phyloP scores from a whole-genome alignment of 1,140 invertebrate genomes.

The Drosophila watanabei region DNA sequence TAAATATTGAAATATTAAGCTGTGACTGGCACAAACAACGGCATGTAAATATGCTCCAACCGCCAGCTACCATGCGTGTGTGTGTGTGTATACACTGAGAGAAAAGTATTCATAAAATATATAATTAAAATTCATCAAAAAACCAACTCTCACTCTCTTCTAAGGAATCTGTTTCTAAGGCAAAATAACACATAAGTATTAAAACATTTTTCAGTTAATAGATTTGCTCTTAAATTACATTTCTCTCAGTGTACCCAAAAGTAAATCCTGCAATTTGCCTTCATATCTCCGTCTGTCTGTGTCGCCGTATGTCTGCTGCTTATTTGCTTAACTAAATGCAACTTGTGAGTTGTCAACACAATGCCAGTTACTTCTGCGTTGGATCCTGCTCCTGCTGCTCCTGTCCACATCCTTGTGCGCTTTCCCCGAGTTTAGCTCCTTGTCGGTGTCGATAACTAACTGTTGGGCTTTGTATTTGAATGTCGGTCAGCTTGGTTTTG shows the following conservation, averaged over 20 bases:
- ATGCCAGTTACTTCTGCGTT: slow-evolving; percentile 45
- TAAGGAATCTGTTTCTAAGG: not conserved
- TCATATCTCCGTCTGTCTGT: slow-evolving; percentile 8
- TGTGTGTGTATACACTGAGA: slow-evolving; percentile 12
- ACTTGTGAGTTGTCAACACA: slow-evolving; percentile 80
- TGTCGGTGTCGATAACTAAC: slow-evolving; percentile 58
- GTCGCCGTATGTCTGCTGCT: slow-evolving; percentile 35
- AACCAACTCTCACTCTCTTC: not conserved
- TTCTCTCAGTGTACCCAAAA: slow-evolving; percentile 15
- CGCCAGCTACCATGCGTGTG: slow-evolving; percentile 2
- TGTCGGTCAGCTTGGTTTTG: slow-evolving; percentile 46
- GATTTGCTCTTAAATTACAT: no score
- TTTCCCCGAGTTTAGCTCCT: slow-evolving; percentile 14
- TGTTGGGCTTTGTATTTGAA: slow-evolving; percentile 44
- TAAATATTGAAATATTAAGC: slow-evolving; percentile 85
- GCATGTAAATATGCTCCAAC: slow-evolving; percentile 44
- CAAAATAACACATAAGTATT: no score
- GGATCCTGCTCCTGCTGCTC: not conserved
- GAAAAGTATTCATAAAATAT: not conserved
- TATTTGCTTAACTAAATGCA: slow-evolving; percentile 83
- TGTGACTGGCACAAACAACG: slow-evolving; percentile 79
- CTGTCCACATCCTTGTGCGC: slow-evolving; percentile 13
- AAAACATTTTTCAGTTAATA: not conserved
- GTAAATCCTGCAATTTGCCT: slow-evolving; percentile 67
- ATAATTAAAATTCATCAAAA: not conserved